Percentiles rank a stretch among this genome's conserved stretches.
Evolutionary conservation across 2,888 invertebrate genomes (phyloP).

Genomic region (Aleiodes alternator): DNA sequence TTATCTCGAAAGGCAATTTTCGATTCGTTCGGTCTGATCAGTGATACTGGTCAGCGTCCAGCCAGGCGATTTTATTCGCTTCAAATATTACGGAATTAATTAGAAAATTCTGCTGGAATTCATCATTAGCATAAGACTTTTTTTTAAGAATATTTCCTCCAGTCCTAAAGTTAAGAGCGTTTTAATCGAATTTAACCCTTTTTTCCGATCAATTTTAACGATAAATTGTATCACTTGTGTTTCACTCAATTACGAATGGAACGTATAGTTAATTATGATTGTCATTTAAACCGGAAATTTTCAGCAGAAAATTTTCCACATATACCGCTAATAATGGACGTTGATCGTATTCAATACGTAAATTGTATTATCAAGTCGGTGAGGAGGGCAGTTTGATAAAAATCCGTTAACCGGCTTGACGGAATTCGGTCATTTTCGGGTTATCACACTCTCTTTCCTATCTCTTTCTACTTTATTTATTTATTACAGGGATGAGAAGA

Average conservation of each 20-base stretch:
- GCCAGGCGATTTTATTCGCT: conserved; percentile 23
- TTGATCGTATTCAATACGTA: conserved; percentile 19
- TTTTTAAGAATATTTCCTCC: too few species aligned
- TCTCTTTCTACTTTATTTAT: conserved; percentile 11
- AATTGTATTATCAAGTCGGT: conserved; percentile 31
- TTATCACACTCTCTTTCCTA: background rate
- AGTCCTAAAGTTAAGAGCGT: too few species aligned
- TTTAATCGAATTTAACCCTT: background rate
- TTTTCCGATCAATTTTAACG: background rate
- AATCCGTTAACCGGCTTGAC: conserved; percentile 36
- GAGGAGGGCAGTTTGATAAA: conserved; percentile 37
- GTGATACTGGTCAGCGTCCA: conserved; percentile 42
- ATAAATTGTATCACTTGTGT: background rate
- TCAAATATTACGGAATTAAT: background rate
- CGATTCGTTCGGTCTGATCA: background rate
- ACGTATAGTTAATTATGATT: conserved; percentile 3
- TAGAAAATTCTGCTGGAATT: too few species aligned
- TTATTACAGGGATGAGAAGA: background rate
- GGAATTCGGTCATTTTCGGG: conserved; percentile 41
- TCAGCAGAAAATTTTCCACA: conserved; percentile 5
- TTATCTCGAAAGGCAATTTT: background rate
- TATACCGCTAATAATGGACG: conserved; percentile 5
- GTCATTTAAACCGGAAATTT: conserved; percentile 31
- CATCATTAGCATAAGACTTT: too few species aligned
- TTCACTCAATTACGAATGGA: background rate